A percentile compares a stretch with the other conserved stretches of the same genome.
Conservation (phyloP, 2,888 invertebrate genomes). For the Troides aeacus region DNA sequence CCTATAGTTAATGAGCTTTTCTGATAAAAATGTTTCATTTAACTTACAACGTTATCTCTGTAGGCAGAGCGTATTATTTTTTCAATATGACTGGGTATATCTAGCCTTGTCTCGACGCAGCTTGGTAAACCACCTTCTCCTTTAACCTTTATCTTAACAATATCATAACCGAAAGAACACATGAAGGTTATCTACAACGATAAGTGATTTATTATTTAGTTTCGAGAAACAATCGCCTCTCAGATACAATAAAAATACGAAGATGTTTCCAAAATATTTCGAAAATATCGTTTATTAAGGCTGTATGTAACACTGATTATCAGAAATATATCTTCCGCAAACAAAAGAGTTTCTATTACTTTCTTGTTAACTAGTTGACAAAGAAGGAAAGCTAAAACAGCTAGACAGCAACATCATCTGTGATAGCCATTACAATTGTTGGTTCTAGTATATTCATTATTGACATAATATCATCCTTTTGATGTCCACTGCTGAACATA, state of each 20-base stretch:
- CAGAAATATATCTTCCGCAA: too few species aligned
- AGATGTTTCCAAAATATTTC: too few species aligned
- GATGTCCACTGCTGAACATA: not conserved
- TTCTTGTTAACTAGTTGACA: too few species aligned
- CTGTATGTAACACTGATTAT: too few species aligned
- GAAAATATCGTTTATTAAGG: too few species aligned
- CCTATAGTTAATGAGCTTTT: too few species aligned
- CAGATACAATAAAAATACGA: too few species aligned
- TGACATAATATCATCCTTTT: not conserved
- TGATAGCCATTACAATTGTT: not conserved
- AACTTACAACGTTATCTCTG: conserved; percentile 40
- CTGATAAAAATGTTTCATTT: too few species aligned
- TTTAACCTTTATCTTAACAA: conserved; percentile 60
- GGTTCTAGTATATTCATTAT: not conserved
- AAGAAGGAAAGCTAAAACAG: too few species aligned
- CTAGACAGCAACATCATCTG: not conserved
- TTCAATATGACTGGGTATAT: conserved; percentile 61
- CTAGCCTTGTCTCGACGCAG: conserved; percentile 63
- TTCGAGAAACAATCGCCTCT: too few species aligned
- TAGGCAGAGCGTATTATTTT: conserved; percentile 56
- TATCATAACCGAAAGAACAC: conserved; percentile 70
- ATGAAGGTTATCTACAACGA: conserved; percentile 51
- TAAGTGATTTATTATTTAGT: not conserved
- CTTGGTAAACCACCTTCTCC: conserved; percentile 73
- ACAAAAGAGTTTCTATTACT: too few species aligned